Evolutionary conservation across 2,888 invertebrate species (phyloP).

Genomic region (Sycophila texana): DNA sequence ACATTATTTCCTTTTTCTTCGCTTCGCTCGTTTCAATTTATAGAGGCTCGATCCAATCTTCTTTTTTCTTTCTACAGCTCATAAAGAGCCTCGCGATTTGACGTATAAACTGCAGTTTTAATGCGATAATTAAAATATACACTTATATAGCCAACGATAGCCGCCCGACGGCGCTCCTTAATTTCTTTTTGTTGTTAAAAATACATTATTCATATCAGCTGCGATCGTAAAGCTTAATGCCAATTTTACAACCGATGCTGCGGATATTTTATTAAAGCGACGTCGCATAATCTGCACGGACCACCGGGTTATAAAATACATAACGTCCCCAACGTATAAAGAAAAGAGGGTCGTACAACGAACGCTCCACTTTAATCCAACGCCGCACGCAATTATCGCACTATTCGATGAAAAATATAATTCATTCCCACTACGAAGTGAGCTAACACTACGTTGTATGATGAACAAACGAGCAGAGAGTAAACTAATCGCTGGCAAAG

Average conservation of each 20-base stretch:
- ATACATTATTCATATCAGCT: constrained; percentile 20
- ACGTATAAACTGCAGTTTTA: too few species aligned
- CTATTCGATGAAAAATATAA: too few species aligned
- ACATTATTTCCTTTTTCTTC: constrained; percentile 18
- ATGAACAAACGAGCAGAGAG: too few species aligned
- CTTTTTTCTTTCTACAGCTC: background rate
- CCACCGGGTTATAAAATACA: background rate
- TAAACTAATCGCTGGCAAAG: too few species aligned
- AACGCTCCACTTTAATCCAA: too few species aligned
- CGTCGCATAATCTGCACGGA: constrained; percentile 6
- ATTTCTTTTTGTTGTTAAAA: background rate
- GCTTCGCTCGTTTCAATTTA: background rate
- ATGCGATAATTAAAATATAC: too few species aligned
- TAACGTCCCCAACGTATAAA: too few species aligned
- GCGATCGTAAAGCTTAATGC: constrained; percentile 25
- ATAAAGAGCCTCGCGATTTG: background rate
- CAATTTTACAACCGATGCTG: constrained; percentile 18
- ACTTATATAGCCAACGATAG: background rate
- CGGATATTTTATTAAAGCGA: constrained; percentile 10
- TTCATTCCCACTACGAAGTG: too few species aligned
- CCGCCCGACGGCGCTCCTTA: background rate
- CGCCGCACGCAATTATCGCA: too few species aligned
- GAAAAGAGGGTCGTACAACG: too few species aligned
- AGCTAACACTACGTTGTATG: too few species aligned
- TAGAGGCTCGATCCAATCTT: background rate